Base-by-base conservation (phyloP, 2,113 vertebrate species). In the Toxotes chatareus region DNA sequence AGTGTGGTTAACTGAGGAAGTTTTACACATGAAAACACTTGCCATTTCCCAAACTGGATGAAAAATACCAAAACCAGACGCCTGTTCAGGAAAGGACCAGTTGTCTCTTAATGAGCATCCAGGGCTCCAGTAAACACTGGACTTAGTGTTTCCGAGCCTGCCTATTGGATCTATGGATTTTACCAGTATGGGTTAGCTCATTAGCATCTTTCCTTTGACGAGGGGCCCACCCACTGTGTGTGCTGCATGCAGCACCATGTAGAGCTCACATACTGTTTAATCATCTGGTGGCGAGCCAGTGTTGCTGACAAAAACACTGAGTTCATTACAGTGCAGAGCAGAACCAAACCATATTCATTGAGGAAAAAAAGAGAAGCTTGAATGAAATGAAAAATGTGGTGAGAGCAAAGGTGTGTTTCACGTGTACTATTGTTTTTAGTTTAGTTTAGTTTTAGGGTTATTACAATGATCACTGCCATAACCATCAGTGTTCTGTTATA, bases 191-290 rank as follows among this genome's bases (percentile, higher is more conserved):
- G 82, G 73, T 88, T 87, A 87, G 77, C 88, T 89, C 90, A 88
- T 92, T 92, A 93, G 91, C 92, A 91, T 93, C 83, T 83, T 86
- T 82, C 82, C 82, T 66, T 85, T 88, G 93, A 93, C 82, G 69
- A 85, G 87, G 80, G 84, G 93, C 88, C 93, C 93, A 93, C 93
- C 89, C 93, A 94, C 89, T 83, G 86, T n/a, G 92, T 64, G 66
- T 78, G 82, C 80, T 71, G 86, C 80, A 71, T 62, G 59, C 86
- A 64, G 80, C 72, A 78, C 86, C 53, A 34, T 72, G 78, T 60
- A 80, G 87, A 76, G 80, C 83, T 76, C 82, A 82, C 80, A 90
- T 84, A 61, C 27, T 83, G 74, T 91, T 92, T 87, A 90, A 88
- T 86, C 76, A 83, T 87, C 90, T 91, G 89, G 86, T 83, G 84